Conservation (phyloP, 2,888 invertebrate species). For the Meganola albula region DNA sequence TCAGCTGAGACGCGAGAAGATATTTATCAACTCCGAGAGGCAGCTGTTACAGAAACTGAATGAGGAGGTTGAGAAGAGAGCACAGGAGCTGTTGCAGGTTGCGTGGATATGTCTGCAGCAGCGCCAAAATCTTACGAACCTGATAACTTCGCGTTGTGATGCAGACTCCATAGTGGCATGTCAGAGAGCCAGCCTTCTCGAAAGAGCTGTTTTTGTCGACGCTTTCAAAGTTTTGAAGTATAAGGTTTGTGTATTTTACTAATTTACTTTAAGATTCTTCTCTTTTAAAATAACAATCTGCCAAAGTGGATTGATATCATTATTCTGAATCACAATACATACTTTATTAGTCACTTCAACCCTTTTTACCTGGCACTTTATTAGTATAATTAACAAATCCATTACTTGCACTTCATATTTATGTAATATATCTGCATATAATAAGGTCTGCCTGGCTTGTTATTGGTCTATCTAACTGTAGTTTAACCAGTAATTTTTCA, state of each 20-base stretch:
- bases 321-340: too few relatives aligned
- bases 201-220: conserved; percentile 82
- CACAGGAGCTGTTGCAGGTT: conserved; percentile 79
- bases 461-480: too few relatives aligned
- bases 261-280: too few relatives aligned
- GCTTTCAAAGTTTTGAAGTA: conserved; percentile 90
- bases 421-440: too few relatives aligned
- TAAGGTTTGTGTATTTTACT: conserved; percentile 80
- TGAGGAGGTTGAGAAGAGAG: conserved; percentile 80
- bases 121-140: conserved; percentile 85
- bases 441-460: too few relatives aligned
- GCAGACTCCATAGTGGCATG: conserved; percentile 87
- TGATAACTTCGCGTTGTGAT: conserved; percentile 86
- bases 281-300: too few relatives aligned
- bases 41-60: conserved; percentile 87
- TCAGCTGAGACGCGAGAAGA: conserved; percentile 88
- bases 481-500: not conserved
- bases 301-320: too few relatives aligned
- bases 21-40: conserved; percentile 92
- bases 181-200: conserved; percentile 74
- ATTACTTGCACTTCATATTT: too few relatives aligned
- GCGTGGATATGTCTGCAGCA: conserved; percentile 95
- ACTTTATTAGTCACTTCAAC: too few relatives aligned
- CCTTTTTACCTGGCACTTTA: too few relatives aligned
- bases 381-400: too few relatives aligned